phyloP scores from a whole-genome alignment of 2,797 vertebrate species.

The Tragopan temminckii region DNA sequence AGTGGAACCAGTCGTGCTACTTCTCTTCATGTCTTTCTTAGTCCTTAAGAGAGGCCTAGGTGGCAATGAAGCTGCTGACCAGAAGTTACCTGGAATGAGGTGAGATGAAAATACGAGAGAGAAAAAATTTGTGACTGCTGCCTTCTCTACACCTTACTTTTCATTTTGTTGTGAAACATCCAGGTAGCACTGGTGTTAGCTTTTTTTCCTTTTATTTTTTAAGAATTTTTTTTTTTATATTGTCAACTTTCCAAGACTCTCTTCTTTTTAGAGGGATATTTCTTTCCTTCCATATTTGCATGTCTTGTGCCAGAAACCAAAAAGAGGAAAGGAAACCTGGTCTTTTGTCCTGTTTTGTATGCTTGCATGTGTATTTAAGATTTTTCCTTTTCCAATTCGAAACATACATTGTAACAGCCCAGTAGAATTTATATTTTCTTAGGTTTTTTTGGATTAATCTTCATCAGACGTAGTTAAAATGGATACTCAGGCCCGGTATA shows the following conservation, averaged over 20 bases:
- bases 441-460: accelerated
- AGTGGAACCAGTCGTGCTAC: background rate
- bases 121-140: background rate
- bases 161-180: background rate
- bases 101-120: background rate
- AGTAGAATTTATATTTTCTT: background rate
- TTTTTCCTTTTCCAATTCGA: slow-evolving; percentile 31
- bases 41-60: background rate
- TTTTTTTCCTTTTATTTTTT: background rate
- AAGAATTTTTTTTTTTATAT: background rate
- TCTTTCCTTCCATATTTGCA: background rate
- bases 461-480: background rate
- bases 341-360: background rate
- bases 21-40: background rate
- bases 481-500: background rate
- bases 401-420: background rate
- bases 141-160: background rate
- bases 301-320: slow-evolving; percentile 36
- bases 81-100: background rate
- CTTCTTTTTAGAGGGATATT: background rate
- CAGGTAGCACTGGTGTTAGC: background rate
- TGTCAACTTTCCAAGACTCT: slow-evolving; percentile 1
- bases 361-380: background rate
- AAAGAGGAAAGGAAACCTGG: slow-evolving; percentile 8
- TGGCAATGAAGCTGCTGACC: background rate